Base-by-base conservation (phyloP, 2,888 invertebrate genomes). In the Sepiola atlantica region DNA sequence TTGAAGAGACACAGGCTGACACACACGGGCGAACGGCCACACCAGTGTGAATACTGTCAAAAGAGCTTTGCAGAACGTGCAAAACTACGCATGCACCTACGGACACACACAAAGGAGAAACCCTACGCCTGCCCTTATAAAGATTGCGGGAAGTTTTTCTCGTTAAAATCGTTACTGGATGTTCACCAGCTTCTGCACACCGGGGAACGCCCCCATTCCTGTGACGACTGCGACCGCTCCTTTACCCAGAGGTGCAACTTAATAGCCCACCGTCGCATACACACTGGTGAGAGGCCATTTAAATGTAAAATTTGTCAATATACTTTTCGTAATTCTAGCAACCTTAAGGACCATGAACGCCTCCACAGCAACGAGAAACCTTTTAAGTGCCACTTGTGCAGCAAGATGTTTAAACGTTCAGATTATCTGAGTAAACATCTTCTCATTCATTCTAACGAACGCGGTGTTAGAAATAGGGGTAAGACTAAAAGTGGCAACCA, bases 221-320 rank as follows among this genome's bases (percentile, higher is more conserved):
- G 77, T 32, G 77, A 77, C n/a, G 77, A 32, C 0, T 77, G 77
- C 32, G 16, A n/a, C 77, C 77, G n/a, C 16, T 16, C 77, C n/a
- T 77, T 77, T 16, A 77, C 77, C 77, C 77, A 77, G 3, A n/a
- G 77, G 32, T 77, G 77, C 32, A 77, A 77, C 21, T 77, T 77
- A n/a, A 77, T 77, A 77, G 77, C 77, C 77, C 77, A 77, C 32
- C 77, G 77, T 77, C 77, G 77, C 77, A 77, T 77, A 32, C 77
- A 77, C 32, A 77, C 77, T 77, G 77, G 77, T 77, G 77, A 77
- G 16, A 77, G 77, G 77, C 77, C 77, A n/a, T 77, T 77, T 77
- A 77, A 77, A 77, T 77, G 77, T 77, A 77, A n/a, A 18, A 32
- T 77, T n/a, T 77, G 77, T 32, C 77, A 77, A 1, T 18, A n/a